These are phyloP conservation scores for Muscidifurax raptorellus DNA, from an alignment of 1,140 invertebrate genomes.

Conservation along the genomic window DNA sequence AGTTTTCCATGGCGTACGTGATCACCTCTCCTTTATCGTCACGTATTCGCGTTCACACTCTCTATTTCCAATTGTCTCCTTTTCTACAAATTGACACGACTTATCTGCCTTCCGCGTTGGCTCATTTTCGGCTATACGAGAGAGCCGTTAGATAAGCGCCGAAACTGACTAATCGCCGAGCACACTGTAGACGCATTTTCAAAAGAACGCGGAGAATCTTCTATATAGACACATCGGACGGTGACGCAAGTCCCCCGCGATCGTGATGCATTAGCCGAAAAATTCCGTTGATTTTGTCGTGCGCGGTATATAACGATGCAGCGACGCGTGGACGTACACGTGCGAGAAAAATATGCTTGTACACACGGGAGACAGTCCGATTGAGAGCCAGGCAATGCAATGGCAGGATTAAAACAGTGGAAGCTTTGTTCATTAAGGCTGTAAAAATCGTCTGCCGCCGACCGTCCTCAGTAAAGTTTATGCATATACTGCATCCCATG, in stretches of 20 bases:
- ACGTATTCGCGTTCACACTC: background rate
- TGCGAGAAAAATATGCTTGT: background rate
- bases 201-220: background rate
- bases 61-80: background rate
- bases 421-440: background rate
- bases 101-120: background rate
- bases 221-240: too few relatives aligned
- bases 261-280: background rate
- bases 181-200: too few relatives aligned
- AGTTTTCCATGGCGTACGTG: constrained; percentile 39
- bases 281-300: background rate
- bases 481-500: background rate
- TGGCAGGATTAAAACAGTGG: background rate
- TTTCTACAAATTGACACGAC: background rate
- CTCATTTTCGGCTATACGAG: constrained; percentile 15
- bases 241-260: background rate
- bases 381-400: background rate
- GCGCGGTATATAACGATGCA: background rate
- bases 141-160: constrained; percentile 9
- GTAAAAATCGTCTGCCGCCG: background rate
- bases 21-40: background rate
- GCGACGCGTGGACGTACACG: too few relatives aligned
- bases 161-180: background rate
- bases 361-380: background rate
- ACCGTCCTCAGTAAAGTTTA: background rate